These are phyloP conservation scores for Xerus rutilus DNA, from an alignment of 2,797 vertebrate genomes.

Conservation along the genomic window DNA sequence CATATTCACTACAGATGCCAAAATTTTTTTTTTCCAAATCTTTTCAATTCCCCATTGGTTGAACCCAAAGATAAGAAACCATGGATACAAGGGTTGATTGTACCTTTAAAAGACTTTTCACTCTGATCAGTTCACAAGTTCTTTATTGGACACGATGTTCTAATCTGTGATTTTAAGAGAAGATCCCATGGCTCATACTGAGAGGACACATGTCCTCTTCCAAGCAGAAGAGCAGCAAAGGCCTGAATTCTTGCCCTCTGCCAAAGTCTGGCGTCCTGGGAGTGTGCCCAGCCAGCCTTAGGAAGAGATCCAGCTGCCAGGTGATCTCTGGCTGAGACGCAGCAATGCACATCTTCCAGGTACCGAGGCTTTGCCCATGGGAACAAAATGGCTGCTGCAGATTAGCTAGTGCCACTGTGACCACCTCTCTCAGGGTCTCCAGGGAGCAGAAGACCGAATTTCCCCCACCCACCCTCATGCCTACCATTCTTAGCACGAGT, in stretches of 20 bases:
- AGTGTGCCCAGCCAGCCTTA: not conserved
- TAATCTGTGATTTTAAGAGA: slow-evolving; percentile 36
- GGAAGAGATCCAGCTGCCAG: not conserved
- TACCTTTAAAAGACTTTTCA: not conserved
- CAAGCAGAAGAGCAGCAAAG: not conserved
- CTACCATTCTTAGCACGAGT: not conserved
- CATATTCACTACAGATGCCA: not conserved
- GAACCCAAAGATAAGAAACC: not conserved
- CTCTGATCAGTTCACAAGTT: not conserved
- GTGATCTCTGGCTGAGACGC: not conserved
- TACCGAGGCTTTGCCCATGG: not conserved
- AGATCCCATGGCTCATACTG: not conserved
- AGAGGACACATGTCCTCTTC: not conserved
- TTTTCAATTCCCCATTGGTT: not conserved
- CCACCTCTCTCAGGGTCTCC: not conserved
- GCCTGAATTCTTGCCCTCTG: not conserved
- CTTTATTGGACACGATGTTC: not conserved
- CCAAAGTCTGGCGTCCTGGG: not conserved
- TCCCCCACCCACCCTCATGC: not conserved
- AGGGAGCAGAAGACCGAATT: not conserved
- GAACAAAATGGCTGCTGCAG: not conserved
- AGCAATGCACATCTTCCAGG: not conserved
- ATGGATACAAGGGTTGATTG: not conserved
- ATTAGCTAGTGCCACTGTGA: not conserved
- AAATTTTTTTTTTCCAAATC: not conserved